Base-by-base conservation (phyloP, 2,797 vertebrate genomes). In the Chelon auratus region DNA sequence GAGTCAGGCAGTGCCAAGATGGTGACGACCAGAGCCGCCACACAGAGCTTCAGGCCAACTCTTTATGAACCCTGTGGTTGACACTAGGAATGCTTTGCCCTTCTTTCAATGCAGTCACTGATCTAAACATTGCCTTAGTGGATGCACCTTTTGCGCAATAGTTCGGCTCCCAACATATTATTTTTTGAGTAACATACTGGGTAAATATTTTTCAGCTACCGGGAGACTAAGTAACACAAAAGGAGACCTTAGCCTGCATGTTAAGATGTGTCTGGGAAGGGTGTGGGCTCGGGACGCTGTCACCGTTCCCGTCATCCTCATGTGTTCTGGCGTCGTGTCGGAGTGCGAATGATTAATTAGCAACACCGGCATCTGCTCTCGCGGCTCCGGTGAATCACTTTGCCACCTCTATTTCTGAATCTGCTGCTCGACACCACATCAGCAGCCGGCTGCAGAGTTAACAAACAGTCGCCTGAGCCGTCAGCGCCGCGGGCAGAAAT, bases 391-490 rank as follows among this genome's bases (percentile, higher is more conserved):
- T 87, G 86, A 90, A 71, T 91, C 90, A 84, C 85, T 83, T 71
- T 62, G 73, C 68, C 88, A 85, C 87, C 83, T 89, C 87, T 90
- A 89, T 90, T 89, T 84, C 80, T 85, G 89, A 84, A 65, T 53
- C 63, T 3, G 36, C 67, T 22, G 47, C 67, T 77, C 51, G 3
- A 77, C 79, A 73, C 62, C 72, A 71, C 80, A 62, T 82, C 77
- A 77, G 68, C 84, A 73, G 80, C 33, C 48, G 24, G 62, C 80
- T 68, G 50, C 73, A 26, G 53, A 64, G 73, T 40, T 71, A 65
- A 63, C 78, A 67, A 68, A 40, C 75, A 66, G 55, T 48, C 80
- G 63, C 67, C 33, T 1, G 14, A 68, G n/a, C 77, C 80, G 78
- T 83, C 75, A 67, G 74, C 64, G 69, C 71, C 0, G 40, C 53